Evolutionary conservation across 2,888 invertebrate genomes (phyloP).

Genomic region (Eustalomyia histrio): DNA sequence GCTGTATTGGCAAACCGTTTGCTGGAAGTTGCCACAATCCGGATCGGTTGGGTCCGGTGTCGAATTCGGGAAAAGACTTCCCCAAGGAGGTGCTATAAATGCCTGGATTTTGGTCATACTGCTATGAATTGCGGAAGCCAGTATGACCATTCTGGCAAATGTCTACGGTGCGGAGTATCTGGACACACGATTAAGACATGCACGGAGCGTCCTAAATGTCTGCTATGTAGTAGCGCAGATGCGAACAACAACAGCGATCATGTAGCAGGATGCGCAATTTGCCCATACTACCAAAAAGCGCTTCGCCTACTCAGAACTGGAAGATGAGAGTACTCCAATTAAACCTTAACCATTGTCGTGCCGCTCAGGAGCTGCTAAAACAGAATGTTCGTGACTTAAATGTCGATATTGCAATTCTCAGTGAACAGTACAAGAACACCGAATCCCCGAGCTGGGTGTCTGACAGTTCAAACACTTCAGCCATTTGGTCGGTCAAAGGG

Average conservation of each 20-base stretch:
- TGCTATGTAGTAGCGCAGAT: not conserved
- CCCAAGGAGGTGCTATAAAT: slow-evolving; percentile 34
- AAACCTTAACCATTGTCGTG: not conserved
- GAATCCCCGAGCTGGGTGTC: not conserved
- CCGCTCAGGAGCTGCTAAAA: not conserved
- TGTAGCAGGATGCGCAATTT: not conserved
- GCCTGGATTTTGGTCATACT: slow-evolving; percentile 16
- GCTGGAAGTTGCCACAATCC: not conserved
- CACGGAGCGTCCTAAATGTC: not conserved
- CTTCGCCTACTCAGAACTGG: not conserved
- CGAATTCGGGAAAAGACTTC: not conserved
- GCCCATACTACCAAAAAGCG: not conserved
- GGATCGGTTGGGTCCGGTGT: slow-evolving; percentile 12
- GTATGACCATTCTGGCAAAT: not conserved
- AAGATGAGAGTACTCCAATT: slow-evolving; percentile 4
- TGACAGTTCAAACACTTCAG: not conserved
- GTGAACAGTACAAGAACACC: not conserved
- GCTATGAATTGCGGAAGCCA: not conserved
- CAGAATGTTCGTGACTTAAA: slow-evolving; percentile 1
- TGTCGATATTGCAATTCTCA: not conserved
- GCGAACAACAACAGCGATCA: not conserved
- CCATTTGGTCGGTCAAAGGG: not conserved
- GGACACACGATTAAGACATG: not conserved
- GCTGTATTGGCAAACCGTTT: not conserved
- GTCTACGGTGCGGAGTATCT: not conserved